These are phyloP conservation scores for Drosophila auraria DNA, from an alignment of 1,140 invertebrate genomes.

Conservation along the genomic window DNA sequence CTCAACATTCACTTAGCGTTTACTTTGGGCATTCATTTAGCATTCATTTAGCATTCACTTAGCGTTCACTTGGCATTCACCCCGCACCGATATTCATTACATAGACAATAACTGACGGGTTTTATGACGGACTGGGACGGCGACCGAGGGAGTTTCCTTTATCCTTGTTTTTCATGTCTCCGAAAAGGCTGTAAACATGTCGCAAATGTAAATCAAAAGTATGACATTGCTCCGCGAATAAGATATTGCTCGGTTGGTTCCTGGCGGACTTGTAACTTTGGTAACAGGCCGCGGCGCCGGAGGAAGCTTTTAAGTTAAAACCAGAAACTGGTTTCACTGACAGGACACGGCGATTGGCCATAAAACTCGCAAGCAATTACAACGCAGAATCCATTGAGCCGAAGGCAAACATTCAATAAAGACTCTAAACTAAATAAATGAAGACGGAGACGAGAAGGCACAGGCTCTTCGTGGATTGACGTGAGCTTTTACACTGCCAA, in stretches of 20 bases:
- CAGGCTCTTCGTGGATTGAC: not conserved
- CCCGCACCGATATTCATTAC: conserved; percentile 3
- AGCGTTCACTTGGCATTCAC: conserved; percentile 33
- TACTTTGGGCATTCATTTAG: conserved; percentile 21
- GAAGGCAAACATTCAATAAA: conserved; percentile 70
- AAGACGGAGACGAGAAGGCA: not conserved
- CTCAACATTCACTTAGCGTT: conserved; percentile 37
- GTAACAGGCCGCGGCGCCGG: no score
- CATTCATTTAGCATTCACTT: conserved; percentile 5
- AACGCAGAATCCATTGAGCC: conserved; percentile 57
- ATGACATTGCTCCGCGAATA: conserved; percentile 10
- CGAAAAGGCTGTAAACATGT: conserved; percentile 56
- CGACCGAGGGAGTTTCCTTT: not conserved
- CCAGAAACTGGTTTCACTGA: conserved; percentile 20
- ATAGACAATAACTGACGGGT: conserved; percentile 29
- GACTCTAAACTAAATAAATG: conserved; percentile 66
- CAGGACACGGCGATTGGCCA: conserved; percentile 39
- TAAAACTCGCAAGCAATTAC: conserved; percentile 65
- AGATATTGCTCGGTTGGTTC: conserved; percentile 13
- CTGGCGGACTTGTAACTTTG: conserved; percentile 16
- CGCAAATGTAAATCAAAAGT: conserved; percentile 46
- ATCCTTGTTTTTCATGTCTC: conserved; percentile 20
- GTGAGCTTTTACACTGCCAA: conserved; percentile 1
- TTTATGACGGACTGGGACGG: conserved; percentile 13
- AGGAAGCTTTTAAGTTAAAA: conserved; percentile 24